These are phyloP conservation scores for Scrobipalpa atriplicella DNA, from an alignment of 2,888 invertebrate species.

Conservation along the genomic window DNA sequence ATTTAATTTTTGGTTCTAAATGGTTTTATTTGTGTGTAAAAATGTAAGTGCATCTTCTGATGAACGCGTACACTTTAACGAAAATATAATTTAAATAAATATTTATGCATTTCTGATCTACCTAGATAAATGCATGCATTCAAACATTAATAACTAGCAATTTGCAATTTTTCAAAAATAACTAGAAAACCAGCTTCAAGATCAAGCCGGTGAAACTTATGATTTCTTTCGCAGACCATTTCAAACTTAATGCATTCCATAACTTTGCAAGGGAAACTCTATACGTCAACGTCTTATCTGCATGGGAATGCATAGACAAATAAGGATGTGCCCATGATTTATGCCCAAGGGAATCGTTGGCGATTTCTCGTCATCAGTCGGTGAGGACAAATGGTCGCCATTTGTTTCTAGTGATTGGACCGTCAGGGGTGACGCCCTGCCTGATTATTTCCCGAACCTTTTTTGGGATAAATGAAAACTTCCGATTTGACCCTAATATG, in stretches of 20 bases:
- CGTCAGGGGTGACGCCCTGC: conserved; percentile 62
- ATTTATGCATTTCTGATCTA: not conserved
- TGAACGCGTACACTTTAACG: too few relatives aligned
- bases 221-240: conserved; percentile 19
- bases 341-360: conserved; percentile 31
- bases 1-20: not conserved
- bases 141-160: not conserved
- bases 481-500: conserved; percentile 55
- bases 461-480: conserved; percentile 63
- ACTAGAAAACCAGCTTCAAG: not conserved
- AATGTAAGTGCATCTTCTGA: not conserved
- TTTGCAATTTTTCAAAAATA: not conserved
- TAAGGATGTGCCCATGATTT: conserved; percentile 43
- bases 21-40: not conserved
- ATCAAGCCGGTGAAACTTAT: conserved; percentile 10
- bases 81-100: too few relatives aligned
- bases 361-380: conserved; percentile 43
- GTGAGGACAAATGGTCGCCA: conserved; percentile 56
- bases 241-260: conserved; percentile 22
- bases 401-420: conserved; percentile 78
- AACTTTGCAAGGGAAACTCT: conserved; percentile 21
- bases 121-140: not conserved
- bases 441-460: conserved; percentile 79
- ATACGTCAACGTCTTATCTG: conserved; percentile 27
- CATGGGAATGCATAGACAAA: conserved; percentile 27